These are phyloP conservation scores for Leptobrachium ailaonicum DNA, from an alignment of 2,113 vertebrate genomes.

Conservation along the genomic window DNA sequence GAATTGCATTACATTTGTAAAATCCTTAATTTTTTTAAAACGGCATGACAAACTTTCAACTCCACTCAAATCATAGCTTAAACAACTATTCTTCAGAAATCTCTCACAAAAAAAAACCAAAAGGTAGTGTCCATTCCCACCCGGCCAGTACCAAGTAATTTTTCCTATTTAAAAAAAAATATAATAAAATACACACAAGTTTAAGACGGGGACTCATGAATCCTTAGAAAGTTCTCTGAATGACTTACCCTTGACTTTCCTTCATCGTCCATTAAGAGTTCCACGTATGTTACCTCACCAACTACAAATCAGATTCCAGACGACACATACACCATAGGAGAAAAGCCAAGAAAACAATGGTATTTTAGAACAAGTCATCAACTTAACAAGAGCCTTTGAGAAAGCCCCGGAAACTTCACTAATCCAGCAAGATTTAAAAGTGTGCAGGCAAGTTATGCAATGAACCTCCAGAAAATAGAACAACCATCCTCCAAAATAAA, in stretches of 20 bases:
- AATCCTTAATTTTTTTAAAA: too few relatives aligned
- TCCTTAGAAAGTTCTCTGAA: conserved; percentile 84
- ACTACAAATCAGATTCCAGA: conserved; percentile 99
- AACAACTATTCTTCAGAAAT: conserved; percentile 43
- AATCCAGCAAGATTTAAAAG: conserved; percentile 87
- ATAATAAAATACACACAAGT: conserved; percentile 55
- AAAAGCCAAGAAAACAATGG: conserved; percentile 99
- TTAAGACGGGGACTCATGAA: conserved; percentile 74
- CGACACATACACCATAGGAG: conserved; percentile 99
- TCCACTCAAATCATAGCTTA: background rate
- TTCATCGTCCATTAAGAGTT: conserved; percentile 99
- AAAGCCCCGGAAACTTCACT: conserved; percentile 87
- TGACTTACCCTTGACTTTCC: conserved; percentile 99
- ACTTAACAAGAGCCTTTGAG: conserved; percentile 88
- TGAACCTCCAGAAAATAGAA: conserved; percentile 53
- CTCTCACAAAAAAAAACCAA: conserved; percentile 51
- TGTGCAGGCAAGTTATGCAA: conserved; percentile 85
- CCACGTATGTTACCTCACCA: conserved; percentile 99
- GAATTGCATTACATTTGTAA: too few relatives aligned
- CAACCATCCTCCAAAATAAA: too few relatives aligned
- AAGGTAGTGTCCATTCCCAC: conserved; percentile 56
- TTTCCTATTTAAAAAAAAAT: too few relatives aligned
- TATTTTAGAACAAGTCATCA: conserved; percentile 97
- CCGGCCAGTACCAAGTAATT: conserved; percentile 26
- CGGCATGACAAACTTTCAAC: too few relatives aligned